phyloP scores from a whole-genome alignment of 2,888 invertebrate species.

The Mesochorus sp. region DNA sequence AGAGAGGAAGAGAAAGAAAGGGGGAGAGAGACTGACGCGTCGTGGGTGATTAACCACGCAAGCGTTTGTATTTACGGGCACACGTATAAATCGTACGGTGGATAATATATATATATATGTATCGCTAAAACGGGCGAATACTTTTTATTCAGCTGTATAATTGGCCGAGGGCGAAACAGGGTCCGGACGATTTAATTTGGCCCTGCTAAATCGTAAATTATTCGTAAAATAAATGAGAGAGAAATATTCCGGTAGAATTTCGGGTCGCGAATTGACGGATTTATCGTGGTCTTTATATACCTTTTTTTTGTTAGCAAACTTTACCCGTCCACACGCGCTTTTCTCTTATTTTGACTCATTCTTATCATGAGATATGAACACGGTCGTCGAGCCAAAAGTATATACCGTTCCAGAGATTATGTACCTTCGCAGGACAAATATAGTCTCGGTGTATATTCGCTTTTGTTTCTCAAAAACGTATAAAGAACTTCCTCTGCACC shows the following conservation, averaged over 20 bases:
- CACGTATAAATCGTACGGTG: background rate
- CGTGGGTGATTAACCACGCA: constrained; percentile 51
- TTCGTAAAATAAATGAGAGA: constrained; percentile 44
- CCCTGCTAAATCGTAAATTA: constrained; percentile 48
- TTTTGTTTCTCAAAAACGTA: constrained; percentile 45
- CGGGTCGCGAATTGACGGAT: constrained; percentile 5
- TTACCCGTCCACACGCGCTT: background rate
- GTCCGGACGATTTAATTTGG: constrained; percentile 55
- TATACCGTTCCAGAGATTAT: constrained; percentile 27
- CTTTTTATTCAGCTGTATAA: constrained; percentile 38
- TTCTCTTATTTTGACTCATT: constrained; percentile 2
- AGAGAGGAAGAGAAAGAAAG: background rate
- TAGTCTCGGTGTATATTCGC: constrained; percentile 1
- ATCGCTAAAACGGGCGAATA: constrained; percentile 11
- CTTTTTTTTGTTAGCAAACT: constrained; percentile 20
- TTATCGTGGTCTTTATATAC: background rate
- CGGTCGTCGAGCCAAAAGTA: constrained; percentile 31
- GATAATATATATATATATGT: background rate
- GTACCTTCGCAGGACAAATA: constrained; percentile 24
- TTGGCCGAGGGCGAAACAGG: constrained; percentile 41
- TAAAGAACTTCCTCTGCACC: constrained; percentile 39
- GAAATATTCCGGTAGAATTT: constrained; percentile 36
- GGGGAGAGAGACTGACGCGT: constrained; percentile 25
- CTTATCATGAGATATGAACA: constrained; percentile 30
- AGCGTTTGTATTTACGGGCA: constrained; percentile 48